Evolutionary conservation across 2,888 invertebrate genomes (phyloP).

Genomic region (Xanthostigma xanthostigma): DNA sequence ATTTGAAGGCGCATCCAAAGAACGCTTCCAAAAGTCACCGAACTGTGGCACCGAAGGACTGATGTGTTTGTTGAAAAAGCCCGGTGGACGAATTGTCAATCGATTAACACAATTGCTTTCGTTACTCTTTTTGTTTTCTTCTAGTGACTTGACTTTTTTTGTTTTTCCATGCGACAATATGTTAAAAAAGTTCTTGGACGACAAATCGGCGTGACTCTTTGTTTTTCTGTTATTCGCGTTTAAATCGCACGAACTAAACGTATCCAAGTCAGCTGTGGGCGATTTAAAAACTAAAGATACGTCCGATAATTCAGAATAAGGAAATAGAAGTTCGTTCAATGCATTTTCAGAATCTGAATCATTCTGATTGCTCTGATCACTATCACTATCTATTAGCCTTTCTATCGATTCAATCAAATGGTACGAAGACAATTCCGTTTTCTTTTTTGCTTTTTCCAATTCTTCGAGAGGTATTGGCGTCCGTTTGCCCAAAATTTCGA

Average conservation of each 20-base stretch:
- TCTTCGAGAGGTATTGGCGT: neutral
- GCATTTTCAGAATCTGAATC: neutral
- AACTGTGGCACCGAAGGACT: too few relatives aligned
- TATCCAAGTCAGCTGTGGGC: neutral
- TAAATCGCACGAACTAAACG: neutral
- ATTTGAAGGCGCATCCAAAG: too few relatives aligned
- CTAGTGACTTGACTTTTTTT: neutral
- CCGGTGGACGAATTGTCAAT: neutral
- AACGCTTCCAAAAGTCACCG: too few relatives aligned
- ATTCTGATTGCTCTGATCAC: neutral
- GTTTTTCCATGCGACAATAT: conserved; percentile 2
- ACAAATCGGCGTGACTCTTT: neutral
- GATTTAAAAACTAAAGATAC: neutral
- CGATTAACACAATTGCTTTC: too few relatives aligned
- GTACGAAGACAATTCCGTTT: conserved; percentile 19
- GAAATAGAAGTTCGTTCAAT: conserved; percentile 1
- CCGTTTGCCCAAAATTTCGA: neutral
- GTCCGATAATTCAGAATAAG: neutral
- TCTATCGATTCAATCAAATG: conserved; percentile 18
- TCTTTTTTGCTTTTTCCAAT: conserved; percentile 8
- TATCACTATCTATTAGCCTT: conserved; percentile 1
- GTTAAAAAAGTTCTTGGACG: neutral
- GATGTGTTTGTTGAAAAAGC: too few relatives aligned
- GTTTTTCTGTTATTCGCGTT: neutral
- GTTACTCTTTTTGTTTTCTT: neutral